Conservation (phyloP, 2,888 invertebrate genomes). For the Brachyptera risi region DNA sequence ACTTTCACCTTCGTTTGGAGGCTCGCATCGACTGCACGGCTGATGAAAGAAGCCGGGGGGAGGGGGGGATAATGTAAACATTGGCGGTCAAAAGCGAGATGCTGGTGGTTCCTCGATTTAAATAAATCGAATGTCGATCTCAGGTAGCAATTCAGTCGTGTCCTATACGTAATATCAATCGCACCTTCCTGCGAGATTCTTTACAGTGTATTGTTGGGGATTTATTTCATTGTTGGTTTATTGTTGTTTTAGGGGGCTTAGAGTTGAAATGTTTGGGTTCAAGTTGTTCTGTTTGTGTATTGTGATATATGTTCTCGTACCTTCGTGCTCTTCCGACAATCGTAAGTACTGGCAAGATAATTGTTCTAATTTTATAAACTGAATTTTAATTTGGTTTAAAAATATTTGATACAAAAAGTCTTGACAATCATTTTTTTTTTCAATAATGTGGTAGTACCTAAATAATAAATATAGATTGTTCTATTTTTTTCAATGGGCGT, state of each 20-base stretch:
- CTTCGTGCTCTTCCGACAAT: background rate
- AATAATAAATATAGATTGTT: no score
- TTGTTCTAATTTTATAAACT: no score
- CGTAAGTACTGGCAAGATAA: slow-evolving; percentile 5
- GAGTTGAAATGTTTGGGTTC: background rate
- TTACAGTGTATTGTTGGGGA: background rate
- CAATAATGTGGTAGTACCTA: no score
- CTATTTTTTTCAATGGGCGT: no score
- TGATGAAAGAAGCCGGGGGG: background rate
- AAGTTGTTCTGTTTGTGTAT: background rate
- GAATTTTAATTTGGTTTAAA: no score
- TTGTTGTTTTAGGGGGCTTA: background rate
- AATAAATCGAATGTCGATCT: slow-evolving; percentile 18
- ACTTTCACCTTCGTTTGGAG: slow-evolving; percentile 16
- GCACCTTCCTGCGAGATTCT: background rate
- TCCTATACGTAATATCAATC: background rate
- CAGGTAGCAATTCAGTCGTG: slow-evolving; percentile 2
- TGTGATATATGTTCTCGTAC: background rate
- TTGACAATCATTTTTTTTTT: no score
- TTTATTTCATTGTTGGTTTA: background rate
- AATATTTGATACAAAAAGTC: no score
- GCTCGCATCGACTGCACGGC: background rate
- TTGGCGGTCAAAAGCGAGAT: background rate
- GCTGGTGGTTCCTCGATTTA: slow-evolving; percentile 19
- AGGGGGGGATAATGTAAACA: slow-evolving; percentile 8